Evolutionary conservation across 2,113 vertebrate genomes (phyloP).

Genomic region (Regulus satrapa): DNA sequence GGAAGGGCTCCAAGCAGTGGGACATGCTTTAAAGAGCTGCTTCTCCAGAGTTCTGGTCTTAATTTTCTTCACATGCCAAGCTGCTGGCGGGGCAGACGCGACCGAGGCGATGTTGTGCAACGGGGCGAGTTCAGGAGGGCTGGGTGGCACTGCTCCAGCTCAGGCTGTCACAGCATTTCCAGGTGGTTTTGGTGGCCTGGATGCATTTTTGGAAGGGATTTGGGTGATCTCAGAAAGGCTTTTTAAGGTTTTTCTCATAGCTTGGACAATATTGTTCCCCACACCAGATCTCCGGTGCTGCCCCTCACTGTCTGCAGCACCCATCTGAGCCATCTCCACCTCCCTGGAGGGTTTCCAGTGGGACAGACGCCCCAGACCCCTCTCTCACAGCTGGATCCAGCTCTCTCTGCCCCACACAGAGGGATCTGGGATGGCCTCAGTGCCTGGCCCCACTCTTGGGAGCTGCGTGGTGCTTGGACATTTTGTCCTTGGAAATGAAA

Average conservation of each 20-base stretch:
- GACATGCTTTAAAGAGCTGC: conserved; percentile 4
- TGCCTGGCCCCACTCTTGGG: accelerated
- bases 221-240: neutral
- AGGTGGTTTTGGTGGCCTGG: neutral
- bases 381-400: neutral
- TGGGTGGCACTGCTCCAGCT: neutral
- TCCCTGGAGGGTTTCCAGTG: neutral
- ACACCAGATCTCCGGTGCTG: accelerated
- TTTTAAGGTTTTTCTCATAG: neutral
- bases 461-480: neutral
- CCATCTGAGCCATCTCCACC: neutral
- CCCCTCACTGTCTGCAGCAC: accelerated
- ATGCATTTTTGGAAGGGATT: neutral
- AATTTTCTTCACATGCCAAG: neutral
- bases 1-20: neutral
- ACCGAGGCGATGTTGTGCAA: neutral
- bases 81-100: neutral
- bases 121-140: accelerated
- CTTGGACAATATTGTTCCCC: neutral
- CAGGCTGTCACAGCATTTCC: neutral
- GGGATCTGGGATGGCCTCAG: neutral
- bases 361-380: neutral
- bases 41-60: conserved; percentile 16
- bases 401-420: neutral
- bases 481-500: neutral